These are phyloP conservation scores for Limanda limanda DNA, from an alignment of 2,113 vertebrate genomes.

Conservation along the genomic window DNA sequence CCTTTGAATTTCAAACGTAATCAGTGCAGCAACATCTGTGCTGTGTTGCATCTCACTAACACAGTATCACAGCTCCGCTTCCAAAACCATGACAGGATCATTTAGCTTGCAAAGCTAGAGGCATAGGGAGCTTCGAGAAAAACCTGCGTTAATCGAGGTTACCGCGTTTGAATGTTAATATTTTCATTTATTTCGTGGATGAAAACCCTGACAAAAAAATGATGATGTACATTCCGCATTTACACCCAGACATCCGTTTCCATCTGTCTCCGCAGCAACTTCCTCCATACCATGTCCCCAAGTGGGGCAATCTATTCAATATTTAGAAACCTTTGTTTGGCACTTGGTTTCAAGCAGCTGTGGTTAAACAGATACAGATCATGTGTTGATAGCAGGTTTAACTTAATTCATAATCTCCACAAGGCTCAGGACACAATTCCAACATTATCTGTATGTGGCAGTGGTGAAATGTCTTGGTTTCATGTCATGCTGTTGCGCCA, in stretches of 20 bases:
- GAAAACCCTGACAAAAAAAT: too few relatives aligned
- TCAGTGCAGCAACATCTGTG: conserved; percentile 19
- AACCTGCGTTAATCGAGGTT: neutral
- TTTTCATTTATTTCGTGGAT: conserved; percentile 4
- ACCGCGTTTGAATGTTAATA: neutral
- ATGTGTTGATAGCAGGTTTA: neutral
- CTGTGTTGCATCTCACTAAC: neutral
- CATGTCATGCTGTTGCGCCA: neutral
- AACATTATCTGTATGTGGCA: neutral
- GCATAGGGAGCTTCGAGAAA: neutral
- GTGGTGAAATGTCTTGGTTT: neutral
- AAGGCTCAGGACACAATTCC: neutral
- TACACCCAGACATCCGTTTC: neutral
- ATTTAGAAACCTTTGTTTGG: neutral
- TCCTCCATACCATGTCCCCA: neutral
- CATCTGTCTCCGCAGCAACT: neutral
- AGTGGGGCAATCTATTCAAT: neutral
- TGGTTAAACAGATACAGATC: neutral
- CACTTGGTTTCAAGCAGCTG: neutral
- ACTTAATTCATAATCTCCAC: neutral
- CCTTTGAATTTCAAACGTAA: neutral
- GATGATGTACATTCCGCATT: neutral
- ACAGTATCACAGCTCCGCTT: conserved; percentile 2
- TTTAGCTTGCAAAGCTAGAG: neutral
- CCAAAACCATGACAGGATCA: neutral